Evolutionary conservation across 2,888 invertebrate species (phyloP), one percentile per base, ranked within the genome.

Genomic region (Nycteola revayana): DNA sequence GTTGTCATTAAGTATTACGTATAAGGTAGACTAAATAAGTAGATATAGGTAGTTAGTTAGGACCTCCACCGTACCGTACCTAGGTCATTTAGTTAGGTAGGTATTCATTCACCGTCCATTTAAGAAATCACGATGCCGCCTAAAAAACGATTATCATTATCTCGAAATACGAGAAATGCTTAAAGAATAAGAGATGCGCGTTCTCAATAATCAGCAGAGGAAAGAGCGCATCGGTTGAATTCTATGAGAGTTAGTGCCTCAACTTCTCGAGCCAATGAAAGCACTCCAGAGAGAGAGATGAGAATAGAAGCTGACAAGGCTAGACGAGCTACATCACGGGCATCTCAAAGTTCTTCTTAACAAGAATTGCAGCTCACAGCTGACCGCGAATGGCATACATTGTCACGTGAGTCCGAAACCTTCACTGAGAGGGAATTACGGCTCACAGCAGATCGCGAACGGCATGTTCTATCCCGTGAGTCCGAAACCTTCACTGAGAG

Each of bases 191-290:
- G 32, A 36, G 30, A 24, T 31, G 25, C 9, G 32, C 34, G 28
- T 31, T 32, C 32, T 36, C 36, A 36, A 32, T 36, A 26, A 14
- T 26, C 26, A 7, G 26, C 26, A 29, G 40, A 35, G 32, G 35
- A 41, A 41, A 36, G 35, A 36, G 30, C 29, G 26, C 29, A 32
- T 32, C 32, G 35, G 28, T 41, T 41, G 32, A 36, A 36, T 25
- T 36, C 41, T n/a, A n/a, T 36, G 33, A 29, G 33, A 41, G 32
- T 36, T 41, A 41, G 27, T 25, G 27, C 32, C 34, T 23, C 36
- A 38, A 38, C 38, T 29, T 27, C 31, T 34, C 31, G 23, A 30
- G 27, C 10, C 22, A 28, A 26, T 26, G 32, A 25, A 29, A 26
- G 28, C 25, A 25, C 25, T 21, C 28, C 14, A 10, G 25, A 27